Evolutionary conservation across 1,140 invertebrate species (phyloP).

Genomic region (Cydia amplana): DNA sequence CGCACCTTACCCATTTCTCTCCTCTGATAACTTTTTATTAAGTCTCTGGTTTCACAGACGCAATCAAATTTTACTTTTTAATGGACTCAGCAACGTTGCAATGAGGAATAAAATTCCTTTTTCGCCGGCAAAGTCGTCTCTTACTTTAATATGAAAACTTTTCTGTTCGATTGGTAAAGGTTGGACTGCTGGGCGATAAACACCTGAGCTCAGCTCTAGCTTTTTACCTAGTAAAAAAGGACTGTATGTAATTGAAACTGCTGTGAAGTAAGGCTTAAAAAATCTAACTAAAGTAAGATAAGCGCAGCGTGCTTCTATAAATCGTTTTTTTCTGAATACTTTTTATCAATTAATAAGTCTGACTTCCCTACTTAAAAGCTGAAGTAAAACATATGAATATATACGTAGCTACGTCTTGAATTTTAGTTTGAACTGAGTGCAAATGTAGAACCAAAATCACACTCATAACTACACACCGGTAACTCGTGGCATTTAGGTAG

Average conservation of each 20-base stretch:
- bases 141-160: slow-evolving; percentile 48
- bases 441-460: neutral
- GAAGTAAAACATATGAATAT: too few species aligned
- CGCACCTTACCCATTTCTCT: neutral
- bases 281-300: too few species aligned
- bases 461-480: too few species aligned
- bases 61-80: slow-evolving; percentile 35
- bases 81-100: slow-evolving; percentile 36
- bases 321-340: too few species aligned
- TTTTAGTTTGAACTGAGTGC: neutral
- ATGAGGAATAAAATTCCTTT: slow-evolving; percentile 34
- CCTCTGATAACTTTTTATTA: slow-evolving; percentile 14
- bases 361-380: too few species aligned
- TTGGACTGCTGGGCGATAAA: slow-evolving; percentile 15
- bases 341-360: too few species aligned
- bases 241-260: neutral
- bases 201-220: neutral
- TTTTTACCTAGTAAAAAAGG: neutral
- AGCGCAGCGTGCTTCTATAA: too few species aligned
- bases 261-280: neutral
- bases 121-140: slow-evolving; percentile 22
- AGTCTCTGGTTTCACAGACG: slow-evolving; percentile 16
- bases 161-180: slow-evolving; percentile 42
- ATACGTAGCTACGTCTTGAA: neutral
- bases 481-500: too few species aligned